A percentile compares a stretch with the other conserved stretches of the same genome.
phyloP scores from a whole-genome alignment of 2,888 invertebrate species.

The Microctonus brassicae region DNA sequence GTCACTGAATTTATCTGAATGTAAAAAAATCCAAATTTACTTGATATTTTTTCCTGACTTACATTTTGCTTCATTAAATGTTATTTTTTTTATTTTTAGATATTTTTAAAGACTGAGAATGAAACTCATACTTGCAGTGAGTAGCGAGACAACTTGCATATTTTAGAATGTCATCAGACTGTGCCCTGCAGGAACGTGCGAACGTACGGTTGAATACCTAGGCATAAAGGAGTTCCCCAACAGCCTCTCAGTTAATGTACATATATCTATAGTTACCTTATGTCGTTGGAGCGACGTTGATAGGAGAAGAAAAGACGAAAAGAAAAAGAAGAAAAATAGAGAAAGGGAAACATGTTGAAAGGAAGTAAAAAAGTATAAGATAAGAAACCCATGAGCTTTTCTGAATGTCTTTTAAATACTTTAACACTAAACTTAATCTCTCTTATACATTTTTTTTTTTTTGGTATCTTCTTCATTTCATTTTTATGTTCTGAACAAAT shows the following conservation, averaged over 20 bases:
- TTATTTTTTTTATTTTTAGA: not conserved
- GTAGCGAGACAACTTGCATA: conserved; percentile 50
- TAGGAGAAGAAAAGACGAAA: no score
- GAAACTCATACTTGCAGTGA: conserved; percentile 49
- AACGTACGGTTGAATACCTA: not conserved
- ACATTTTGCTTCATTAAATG: conserved; percentile 17
- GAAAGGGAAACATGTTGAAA: conserved; percentile 20
- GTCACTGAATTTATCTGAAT: no score
- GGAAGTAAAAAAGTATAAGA: conserved; percentile 6
- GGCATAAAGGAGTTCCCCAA: conserved; percentile 23
- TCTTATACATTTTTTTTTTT: not conserved
- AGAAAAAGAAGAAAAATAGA: conserved; percentile 23
- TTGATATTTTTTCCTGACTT: not conserved
- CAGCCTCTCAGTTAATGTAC: conserved; percentile 19
- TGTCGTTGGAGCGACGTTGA: conserved; percentile 11
- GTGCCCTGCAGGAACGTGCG: conserved; percentile 35
- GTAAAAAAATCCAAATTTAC: no score
- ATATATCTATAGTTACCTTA: conserved; percentile 7
- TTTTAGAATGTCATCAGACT: conserved; percentile 58
- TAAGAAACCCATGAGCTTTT: not conserved
- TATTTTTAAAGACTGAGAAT: conserved; percentile 28
- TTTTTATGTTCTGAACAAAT: not conserved
- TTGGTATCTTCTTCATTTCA: not conserved
- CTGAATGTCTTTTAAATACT: not conserved
- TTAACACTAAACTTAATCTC: not conserved